Conservation (phyloP, 2,888 invertebrate species). For the Lepeophtheirus nordmannii region DNA sequence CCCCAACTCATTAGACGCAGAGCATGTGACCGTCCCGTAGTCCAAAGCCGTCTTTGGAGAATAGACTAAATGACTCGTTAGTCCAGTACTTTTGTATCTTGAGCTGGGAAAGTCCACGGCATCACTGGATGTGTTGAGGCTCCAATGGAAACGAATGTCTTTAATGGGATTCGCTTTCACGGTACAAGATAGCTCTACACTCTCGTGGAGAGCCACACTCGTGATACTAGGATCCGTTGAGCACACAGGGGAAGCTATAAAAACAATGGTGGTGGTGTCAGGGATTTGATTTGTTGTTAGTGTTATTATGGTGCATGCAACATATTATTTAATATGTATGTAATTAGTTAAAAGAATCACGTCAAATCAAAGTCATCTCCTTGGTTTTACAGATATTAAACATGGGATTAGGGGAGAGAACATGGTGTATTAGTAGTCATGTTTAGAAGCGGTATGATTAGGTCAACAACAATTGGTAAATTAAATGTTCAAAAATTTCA, state of each 20-base stretch:
- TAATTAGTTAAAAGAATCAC: too few relatives aligned
- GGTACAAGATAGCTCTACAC: slow-evolving; percentile 7
- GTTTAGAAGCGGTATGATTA: too few relatives aligned
- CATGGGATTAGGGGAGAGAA: too few relatives aligned
- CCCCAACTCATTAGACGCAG: slow-evolving; percentile 16
- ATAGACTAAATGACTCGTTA: neutral
- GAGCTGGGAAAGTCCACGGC: slow-evolving; percentile 18
- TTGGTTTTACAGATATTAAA: too few relatives aligned
- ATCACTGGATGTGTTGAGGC: slow-evolving; percentile 14
- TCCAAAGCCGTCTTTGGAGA: slow-evolving; percentile 18
- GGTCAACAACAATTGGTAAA: too few relatives aligned
- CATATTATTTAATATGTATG: too few relatives aligned
- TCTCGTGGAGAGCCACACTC: slow-evolving; percentile 10
- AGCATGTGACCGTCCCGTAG: slow-evolving; percentile 18
- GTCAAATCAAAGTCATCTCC: too few relatives aligned
- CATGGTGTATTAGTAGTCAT: too few relatives aligned
- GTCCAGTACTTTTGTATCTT: neutral
- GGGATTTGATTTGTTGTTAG: neutral
- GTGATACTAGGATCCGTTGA: neutral
- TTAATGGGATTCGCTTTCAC: slow-evolving; percentile 9
- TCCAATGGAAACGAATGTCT: slow-evolving; percentile 18
- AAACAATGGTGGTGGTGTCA: neutral
- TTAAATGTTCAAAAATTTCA: too few relatives aligned
- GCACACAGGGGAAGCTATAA: neutral
- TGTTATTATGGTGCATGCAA: neutral